These are phyloP conservation scores for Drosophila novamexicana DNA, from an alignment of 1,140 invertebrate genomes.

Conservation along the genomic window DNA sequence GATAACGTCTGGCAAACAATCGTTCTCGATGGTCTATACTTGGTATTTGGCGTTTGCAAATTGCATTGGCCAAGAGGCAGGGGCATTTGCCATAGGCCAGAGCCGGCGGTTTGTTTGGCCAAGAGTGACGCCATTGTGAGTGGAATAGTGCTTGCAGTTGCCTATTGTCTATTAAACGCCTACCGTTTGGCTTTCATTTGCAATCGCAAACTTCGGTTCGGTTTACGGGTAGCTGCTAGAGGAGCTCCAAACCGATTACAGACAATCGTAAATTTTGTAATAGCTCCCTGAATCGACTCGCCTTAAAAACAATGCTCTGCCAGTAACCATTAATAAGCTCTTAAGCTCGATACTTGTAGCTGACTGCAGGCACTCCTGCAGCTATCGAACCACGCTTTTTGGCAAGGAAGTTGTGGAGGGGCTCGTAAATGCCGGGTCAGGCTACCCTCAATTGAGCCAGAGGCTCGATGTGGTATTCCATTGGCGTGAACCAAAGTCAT, in stretches of 20 bases:
- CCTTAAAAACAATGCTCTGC: constrained; percentile 22
- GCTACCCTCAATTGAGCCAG: no score
- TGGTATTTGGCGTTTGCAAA: constrained; percentile 49
- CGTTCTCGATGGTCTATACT: constrained; percentile 21
- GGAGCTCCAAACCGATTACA: background rate
- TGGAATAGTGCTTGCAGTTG: constrained; percentile 30
- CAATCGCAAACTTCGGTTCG: background rate
- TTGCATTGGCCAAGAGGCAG: constrained; percentile 26
- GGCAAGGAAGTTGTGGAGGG: no score
- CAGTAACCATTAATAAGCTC: constrained; percentile 19
- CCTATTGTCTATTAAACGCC: constrained; percentile 49
- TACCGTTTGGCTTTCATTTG: constrained; percentile 21
- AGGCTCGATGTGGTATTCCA: no score
- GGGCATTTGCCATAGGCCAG: constrained; percentile 5
- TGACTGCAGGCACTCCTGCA: no score
- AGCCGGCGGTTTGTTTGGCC: background rate
- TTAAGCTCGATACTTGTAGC: background rate
- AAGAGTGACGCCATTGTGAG: background rate
- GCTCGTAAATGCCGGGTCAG: no score
- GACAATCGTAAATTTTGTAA: constrained; percentile 69
- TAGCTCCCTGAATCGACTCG: constrained; percentile 27
- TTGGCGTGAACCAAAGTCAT: no score
- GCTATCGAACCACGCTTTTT: no score
- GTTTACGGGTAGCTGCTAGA: background rate
- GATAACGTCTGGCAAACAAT: constrained; percentile 49